phyloP scores from a whole-genome alignment of 2,888 invertebrate genomes.

The Meghimatium bilineatum region DNA sequence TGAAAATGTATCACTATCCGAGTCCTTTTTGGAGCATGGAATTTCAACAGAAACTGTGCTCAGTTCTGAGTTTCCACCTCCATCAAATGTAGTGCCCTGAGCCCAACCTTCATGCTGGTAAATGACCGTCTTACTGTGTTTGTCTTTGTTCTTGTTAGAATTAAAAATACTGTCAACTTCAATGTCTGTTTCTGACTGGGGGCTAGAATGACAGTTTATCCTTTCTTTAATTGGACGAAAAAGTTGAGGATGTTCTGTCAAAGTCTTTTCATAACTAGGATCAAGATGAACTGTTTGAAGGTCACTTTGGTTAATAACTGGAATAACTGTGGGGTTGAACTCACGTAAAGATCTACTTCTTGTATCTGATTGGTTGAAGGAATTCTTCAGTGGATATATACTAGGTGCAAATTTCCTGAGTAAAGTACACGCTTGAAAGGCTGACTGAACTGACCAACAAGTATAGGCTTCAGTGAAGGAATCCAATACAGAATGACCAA shows the following conservation, averaged over 20 bases:
- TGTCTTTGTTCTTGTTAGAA: not conserved
- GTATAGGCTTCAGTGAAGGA: slow-evolving; percentile 6
- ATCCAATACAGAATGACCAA: not conserved
- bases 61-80: not conserved
- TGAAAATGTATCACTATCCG: not conserved
- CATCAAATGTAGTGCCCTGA: not conserved
- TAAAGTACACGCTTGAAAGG: slow-evolving; percentile 17
- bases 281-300: slow-evolving; percentile 1
- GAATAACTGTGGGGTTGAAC: not conserved
- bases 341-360: not conserved
- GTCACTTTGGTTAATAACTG: slow-evolving; percentile 9
- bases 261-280: slow-evolving; percentile 14
- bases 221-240: slow-evolving; percentile 27
- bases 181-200: slow-evolving; percentile 7
- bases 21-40: not conserved
- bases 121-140: not conserved
- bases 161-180: slow-evolving; percentile 17
- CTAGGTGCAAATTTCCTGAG: slow-evolving; percentile 20
- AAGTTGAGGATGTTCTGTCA: slow-evolving; percentile 12
- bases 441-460: slow-evolving; percentile 25
- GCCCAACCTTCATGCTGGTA: not conserved
- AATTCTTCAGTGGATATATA: not conserved
- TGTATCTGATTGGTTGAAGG: not conserved
- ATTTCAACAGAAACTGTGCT: not conserved
- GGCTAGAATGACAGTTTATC: not conserved